phyloP scores from a whole-genome alignment of 1,140 invertebrate genomes.

The Acromyrmex charruanus region DNA sequence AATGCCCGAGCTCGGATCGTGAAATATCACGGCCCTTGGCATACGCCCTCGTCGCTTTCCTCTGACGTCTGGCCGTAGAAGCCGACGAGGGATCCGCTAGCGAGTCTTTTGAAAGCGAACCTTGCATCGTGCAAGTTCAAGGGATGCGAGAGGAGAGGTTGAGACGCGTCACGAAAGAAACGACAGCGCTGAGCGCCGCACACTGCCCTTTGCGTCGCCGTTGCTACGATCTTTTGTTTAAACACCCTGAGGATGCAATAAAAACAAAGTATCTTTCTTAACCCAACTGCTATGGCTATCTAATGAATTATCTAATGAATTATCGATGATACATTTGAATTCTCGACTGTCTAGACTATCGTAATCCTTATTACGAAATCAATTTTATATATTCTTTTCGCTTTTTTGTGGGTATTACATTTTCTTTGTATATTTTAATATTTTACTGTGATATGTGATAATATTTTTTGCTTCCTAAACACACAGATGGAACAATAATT shows the following conservation, averaged over 20 bases:
- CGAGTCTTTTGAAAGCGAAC: slow-evolving; percentile 66
- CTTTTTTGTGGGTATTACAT: background rate
- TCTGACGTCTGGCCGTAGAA: slow-evolving; percentile 30
- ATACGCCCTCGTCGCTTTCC: slow-evolving; percentile 22
- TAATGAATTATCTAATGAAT: background rate
- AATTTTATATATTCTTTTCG: background rate
- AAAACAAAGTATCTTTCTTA: background rate
- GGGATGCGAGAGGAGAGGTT: slow-evolving; percentile 64
- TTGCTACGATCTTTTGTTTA: slow-evolving; percentile 44
- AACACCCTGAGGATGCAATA: background rate
- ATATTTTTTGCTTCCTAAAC: background rate
- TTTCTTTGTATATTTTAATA: background rate
- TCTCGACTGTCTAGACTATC: background rate
- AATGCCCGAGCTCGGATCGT: background rate
- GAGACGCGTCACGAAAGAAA: slow-evolving; percentile 53
- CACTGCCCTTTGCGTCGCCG: background rate
- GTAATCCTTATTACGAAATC: background rate
- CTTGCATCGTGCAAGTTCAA: slow-evolving; percentile 62
- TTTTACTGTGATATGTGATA: background rate
- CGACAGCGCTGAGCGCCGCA: slow-evolving; percentile 9
- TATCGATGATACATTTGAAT: background rate
- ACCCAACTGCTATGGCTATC: background rate
- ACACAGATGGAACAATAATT: background rate
- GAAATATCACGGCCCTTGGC: slow-evolving; percentile 59
- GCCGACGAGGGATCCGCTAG: slow-evolving; percentile 30